Base-by-base conservation (phyloP, 92 coral and sea anemone species). In the Umimayanthus chanpuru region DNA sequence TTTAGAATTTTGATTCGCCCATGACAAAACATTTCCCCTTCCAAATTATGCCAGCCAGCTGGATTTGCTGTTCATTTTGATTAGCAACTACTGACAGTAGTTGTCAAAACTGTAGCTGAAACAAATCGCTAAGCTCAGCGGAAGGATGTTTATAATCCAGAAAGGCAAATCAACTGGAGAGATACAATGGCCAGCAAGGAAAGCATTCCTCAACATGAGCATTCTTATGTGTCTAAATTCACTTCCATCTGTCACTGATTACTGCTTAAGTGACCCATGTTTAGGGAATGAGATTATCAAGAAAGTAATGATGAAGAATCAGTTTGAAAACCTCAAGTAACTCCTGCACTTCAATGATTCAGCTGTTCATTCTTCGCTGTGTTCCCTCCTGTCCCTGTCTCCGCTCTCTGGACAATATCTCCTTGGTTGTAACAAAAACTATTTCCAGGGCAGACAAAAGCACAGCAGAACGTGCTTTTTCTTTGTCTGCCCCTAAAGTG, bases 91-190 rank as follows among this genome's bases (percentile, higher is more conserved):
- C n/a, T n/a, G n/a, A n/a, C n/a, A n/a, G n/a, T n/a, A n/a, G 84
- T 18, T 43, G 84, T 71, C 28, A 80, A 55, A 56, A 80, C 28
- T 80, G 84, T 78, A 78, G n/a, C n/a, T n/a, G n/a, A n/a, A n/a
- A n/a, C n/a, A n/a, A n/a, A n/a, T n/a, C n/a, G n/a, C n/a, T n/a
- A 56, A 1, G 73, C 85, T 0, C 71, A 32, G 49, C 71, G 56
- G 56, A 80, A 32, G 36, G 26, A 28, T 32, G 50, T 43, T 30
- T 8, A 56, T 43, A 56, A 80, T 80, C 85, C 72, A 2, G 49
- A 32, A 56, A 49, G 29, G 20, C 6, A 55, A 12, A 10, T 16
- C 8, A 36, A 80, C 71, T 80, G 85, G 72, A 56, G 14, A 56
- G 73, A 80, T 28, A 80, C 83, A 79, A 79, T 9, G 15, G 50